Conservation (phyloP, 2,113 vertebrate species). For the Aleadryas rufinucha region DNA sequence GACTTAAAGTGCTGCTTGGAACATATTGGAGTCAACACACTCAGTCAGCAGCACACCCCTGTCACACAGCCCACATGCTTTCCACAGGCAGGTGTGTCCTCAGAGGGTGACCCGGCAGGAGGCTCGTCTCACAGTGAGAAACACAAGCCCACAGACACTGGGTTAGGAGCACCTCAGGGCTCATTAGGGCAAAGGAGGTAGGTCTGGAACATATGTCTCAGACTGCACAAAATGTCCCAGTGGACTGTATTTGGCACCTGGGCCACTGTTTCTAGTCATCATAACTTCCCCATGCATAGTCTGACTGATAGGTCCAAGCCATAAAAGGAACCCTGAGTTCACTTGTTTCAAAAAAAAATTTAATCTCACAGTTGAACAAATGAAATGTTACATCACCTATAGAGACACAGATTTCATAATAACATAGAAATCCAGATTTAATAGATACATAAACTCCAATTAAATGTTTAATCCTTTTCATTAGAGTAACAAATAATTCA, state of each 20-base stretch:
- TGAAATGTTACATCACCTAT: not conserved
- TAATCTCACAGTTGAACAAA: not conserved
- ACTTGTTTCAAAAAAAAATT: not conserved
- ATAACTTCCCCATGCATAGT: not conserved
- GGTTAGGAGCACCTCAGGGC: not conserved
- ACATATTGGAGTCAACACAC: not conserved
- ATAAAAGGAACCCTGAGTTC: not conserved
- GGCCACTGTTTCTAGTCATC: not conserved
- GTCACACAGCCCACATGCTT: not conserved
- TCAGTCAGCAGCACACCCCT: not conserved
- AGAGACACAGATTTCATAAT: not conserved
- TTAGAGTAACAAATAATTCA: not conserved
- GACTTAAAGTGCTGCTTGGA: not conserved
- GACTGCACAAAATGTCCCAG: not conserved
- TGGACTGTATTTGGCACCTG: not conserved
- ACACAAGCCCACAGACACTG: not conserved
- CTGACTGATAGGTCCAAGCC: not conserved
- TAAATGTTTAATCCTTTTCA: not conserved
- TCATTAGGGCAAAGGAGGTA: not conserved
- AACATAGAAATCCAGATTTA: not conserved
- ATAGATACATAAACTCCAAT: not conserved
- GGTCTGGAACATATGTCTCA: not conserved
- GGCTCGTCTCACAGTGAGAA: not conserved
- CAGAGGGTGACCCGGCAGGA: not conserved
- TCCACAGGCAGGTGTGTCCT: not conserved